Evolutionary conservation across 2,888 invertebrate species (phyloP).

Genomic region (Drosophila borealis): DNA sequence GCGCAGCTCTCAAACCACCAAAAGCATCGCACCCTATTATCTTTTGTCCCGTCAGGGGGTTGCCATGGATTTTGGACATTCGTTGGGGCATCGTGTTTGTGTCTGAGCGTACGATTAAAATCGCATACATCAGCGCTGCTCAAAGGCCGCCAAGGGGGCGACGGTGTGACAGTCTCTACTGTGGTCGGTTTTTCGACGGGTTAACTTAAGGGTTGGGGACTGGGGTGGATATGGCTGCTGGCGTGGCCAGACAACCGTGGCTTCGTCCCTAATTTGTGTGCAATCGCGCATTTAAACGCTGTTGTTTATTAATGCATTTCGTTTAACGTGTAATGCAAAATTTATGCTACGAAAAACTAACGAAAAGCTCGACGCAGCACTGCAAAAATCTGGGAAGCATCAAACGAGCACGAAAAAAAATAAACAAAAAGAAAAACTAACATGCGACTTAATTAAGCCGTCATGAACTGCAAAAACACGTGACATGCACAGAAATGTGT

Average conservation of each 20-base stretch:
- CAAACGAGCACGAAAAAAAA: constrained; percentile 14
- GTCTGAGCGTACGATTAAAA: constrained; percentile 76
- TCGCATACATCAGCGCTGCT: constrained; percentile 71
- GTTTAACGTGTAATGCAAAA: constrained; percentile 61
- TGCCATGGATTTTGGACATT: constrained; percentile 63
- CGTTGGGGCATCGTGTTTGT: constrained; percentile 61
- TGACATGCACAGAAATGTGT: constrained; percentile 45
- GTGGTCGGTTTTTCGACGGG: constrained; percentile 18
- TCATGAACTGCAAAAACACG: constrained; percentile 66
- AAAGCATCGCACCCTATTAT: constrained; percentile 44
- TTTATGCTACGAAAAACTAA: constrained; percentile 37
- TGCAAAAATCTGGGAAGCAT: constrained; percentile 21
- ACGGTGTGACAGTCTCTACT: constrained; percentile 22
- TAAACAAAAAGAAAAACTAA: constrained; percentile 36
- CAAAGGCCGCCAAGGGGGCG: constrained; percentile 27
- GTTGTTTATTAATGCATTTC: constrained; percentile 73
- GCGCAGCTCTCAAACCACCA: constrained; percentile 8
- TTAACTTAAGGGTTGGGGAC: not conserved
- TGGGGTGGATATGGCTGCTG: not conserved
- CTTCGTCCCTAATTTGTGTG: constrained; percentile 70
- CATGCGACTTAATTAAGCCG: constrained; percentile 64
- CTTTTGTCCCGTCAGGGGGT: constrained; percentile 47
- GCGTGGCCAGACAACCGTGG: constrained; percentile 55
- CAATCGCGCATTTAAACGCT: constrained; percentile 69
- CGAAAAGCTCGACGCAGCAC: constrained; percentile 22